A percentile compares a stretch with the other conserved stretches of the same genome.
phyloP scores from a whole-genome alignment of 2,888 invertebrate species.

The Tiphia femorata region DNA sequence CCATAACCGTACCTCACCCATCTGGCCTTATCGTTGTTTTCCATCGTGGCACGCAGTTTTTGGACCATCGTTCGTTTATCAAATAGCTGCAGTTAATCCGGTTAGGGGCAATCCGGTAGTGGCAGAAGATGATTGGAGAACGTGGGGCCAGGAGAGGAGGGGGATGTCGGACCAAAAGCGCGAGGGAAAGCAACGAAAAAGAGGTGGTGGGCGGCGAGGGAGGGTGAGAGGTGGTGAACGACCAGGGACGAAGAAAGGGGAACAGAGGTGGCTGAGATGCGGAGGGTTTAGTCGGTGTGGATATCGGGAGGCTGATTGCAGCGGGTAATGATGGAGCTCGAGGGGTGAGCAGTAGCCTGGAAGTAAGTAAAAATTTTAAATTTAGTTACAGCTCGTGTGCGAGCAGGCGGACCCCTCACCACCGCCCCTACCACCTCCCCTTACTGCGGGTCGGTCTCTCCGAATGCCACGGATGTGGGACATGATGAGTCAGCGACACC shows the following conservation, averaged over 20 bases:
- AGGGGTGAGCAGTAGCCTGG: constrained; percentile 69
- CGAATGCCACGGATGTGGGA: constrained; percentile 55
- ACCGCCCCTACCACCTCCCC: background rate
- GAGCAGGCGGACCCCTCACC: constrained; percentile 25
- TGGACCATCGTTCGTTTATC: constrained; percentile 57
- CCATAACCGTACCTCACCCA: too few relatives aligned
- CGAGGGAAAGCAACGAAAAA: constrained; percentile 23
- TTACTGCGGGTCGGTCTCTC: constrained; percentile 14
- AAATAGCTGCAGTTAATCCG: constrained; percentile 65
- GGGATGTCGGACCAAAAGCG: too few relatives aligned
- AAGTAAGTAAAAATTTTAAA: constrained; percentile 70
- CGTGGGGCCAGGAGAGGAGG: too few relatives aligned
- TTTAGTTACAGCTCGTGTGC: constrained; percentile 68
- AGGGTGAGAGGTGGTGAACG: constrained; percentile 10
- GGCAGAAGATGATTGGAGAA: constrained; percentile 29
- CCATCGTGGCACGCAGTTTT: too few relatives aligned
- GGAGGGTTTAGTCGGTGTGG: constrained; percentile 46
- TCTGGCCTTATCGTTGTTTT: too few relatives aligned
- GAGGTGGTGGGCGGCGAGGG: constrained; percentile 1
- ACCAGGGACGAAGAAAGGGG: background rate
- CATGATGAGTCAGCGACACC: constrained; percentile 52
- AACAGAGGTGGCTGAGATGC: constrained; percentile 22
- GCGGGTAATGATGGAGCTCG: constrained; percentile 65
- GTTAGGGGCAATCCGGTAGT: constrained; percentile 53
- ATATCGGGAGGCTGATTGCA: constrained; percentile 64